These are phyloP conservation scores for Hippotragus niger DNA, from an alignment of 2,113 vertebrate genomes.

Conservation along the genomic window DNA sequence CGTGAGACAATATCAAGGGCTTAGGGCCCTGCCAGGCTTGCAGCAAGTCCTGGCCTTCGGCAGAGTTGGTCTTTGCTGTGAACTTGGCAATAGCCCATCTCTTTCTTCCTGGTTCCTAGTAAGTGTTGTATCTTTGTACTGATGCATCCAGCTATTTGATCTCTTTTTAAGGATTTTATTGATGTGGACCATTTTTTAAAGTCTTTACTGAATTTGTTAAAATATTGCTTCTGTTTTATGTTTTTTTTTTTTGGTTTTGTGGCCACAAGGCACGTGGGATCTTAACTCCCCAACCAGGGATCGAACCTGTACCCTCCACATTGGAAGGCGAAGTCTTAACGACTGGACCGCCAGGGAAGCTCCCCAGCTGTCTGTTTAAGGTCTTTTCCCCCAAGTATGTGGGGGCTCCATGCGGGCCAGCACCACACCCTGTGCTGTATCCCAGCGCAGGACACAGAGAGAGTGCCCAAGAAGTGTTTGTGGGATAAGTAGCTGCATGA, in stretches of 20 bases:
- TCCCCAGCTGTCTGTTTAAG: not conserved
- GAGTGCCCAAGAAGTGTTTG: not conserved
- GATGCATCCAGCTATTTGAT: not conserved
- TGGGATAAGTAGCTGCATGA: not conserved
- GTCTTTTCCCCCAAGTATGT: not conserved
- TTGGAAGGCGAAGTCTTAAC: not conserved
- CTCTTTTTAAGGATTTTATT: not conserved
- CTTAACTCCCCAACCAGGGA: not conserved
- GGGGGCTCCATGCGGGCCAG: not conserved
- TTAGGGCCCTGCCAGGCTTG: not conserved
- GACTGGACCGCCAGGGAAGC: not conserved
- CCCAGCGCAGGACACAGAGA: rapidly evolving
- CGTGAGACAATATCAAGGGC: not conserved
- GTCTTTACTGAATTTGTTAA: not conserved
- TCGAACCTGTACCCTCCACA: not conserved
- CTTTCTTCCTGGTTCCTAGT: not conserved
- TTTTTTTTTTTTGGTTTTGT: not conserved
- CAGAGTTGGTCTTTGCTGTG: too few relatives aligned
- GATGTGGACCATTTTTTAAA: not conserved
- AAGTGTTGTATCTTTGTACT: not conserved
- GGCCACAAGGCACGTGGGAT: not conserved
- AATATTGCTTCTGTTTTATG: not conserved
- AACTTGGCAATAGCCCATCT: too few relatives aligned
- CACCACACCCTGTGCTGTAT: not conserved
- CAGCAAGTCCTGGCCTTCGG: not conserved